Conservation (phyloP, 2,797 vertebrate genomes). For the Notamacropus eugenii region DNA sequence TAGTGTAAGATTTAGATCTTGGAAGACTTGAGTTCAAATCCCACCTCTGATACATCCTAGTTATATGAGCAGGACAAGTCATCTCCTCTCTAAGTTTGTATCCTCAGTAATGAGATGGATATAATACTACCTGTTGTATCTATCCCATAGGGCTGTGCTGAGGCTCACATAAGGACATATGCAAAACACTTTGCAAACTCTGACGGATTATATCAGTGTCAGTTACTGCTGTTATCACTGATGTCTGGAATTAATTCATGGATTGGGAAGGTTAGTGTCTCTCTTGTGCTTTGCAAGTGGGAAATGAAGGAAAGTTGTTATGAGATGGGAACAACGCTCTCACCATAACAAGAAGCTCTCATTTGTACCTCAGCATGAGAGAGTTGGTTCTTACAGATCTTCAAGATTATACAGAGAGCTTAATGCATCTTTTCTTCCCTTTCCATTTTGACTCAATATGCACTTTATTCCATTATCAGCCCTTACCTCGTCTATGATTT, state of each 20-base stretch:
- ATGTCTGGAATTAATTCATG: neutral
- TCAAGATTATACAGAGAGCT: neutral
- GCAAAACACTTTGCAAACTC: neutral
- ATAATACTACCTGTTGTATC: neutral
- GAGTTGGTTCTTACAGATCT: neutral
- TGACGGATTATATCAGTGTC: neutral
- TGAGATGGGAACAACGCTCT: neutral
- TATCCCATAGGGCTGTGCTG: neutral
- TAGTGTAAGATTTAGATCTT: neutral
- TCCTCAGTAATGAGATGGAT: neutral
- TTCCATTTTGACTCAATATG: constrained; percentile 23
- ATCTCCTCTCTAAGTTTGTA: neutral
- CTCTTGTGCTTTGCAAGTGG: neutral
- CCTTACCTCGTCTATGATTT: constrained; percentile 37
- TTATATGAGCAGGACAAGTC: neutral
- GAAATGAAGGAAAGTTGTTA: neutral
- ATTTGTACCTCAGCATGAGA: neutral
- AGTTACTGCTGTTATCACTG: neutral
- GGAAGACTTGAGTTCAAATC: neutral
- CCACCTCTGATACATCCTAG: neutral
- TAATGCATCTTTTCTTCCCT: neutral
- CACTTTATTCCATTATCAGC: constrained; percentile 24
- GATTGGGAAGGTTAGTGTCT: neutral
- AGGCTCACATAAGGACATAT: neutral
- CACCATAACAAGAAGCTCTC: neutral